Evolutionary conservation across 2,888 invertebrate genomes (phyloP).

Genomic region (Pseudococcus jackbeardsleyi): DNA sequence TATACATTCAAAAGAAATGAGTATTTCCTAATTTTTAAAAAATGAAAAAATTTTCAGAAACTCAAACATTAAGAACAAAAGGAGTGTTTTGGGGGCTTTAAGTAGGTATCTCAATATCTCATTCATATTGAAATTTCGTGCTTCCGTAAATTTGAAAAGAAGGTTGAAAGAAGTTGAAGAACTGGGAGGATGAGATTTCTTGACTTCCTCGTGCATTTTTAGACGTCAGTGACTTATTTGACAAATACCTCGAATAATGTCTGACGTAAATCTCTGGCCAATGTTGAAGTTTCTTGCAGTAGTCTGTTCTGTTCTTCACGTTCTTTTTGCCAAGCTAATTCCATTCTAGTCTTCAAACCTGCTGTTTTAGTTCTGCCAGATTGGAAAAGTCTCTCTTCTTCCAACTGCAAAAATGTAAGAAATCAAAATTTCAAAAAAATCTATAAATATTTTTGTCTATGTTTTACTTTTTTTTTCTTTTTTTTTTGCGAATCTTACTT

Average conservation of each 20-base stretch:
- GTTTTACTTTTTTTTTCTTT: neutral
- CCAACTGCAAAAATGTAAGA: constrained; percentile 73
- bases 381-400: constrained; percentile 87
- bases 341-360: constrained; percentile 87
- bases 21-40: too few species aligned
- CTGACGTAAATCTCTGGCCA: constrained; percentile 88
- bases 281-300: constrained; percentile 89
- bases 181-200: too few species aligned
- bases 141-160: too few species aligned
- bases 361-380: constrained; percentile 88
- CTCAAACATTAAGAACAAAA: too few species aligned
- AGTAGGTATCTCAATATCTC: too few species aligned
- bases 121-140: too few species aligned
- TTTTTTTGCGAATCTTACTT: constrained; percentile 72
- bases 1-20: too few species aligned
- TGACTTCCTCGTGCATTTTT: too few species aligned
- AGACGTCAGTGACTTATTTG: too few species aligned
- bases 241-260: constrained; percentile 81
- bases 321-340: constrained; percentile 94
- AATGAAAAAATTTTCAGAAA: too few species aligned
- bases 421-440: neutral
- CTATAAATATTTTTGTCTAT: neutral
- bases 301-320: constrained; percentile 92
- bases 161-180: too few species aligned
- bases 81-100: too few species aligned